Conservation (phyloP, 2,797 vertebrate genomes). For the Paramormyrops hopkinsi region DNA sequence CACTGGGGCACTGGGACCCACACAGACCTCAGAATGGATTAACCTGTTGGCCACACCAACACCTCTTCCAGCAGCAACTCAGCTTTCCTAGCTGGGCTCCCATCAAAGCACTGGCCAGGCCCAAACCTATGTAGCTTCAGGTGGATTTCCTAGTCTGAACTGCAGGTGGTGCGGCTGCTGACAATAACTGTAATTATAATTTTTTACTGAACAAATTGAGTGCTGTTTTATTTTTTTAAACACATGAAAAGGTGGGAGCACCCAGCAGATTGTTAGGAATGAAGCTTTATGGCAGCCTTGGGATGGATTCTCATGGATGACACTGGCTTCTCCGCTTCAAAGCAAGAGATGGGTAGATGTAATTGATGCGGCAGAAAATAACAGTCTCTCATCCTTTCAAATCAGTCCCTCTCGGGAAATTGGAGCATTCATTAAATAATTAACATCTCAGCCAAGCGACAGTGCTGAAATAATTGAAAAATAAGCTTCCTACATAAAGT, state of each 20-base stretch:
- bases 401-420: not conserved
- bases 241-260: not conserved
- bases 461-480: not conserved
- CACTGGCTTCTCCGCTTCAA: not conserved
- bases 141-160: not conserved
- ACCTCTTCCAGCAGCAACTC: not conserved
- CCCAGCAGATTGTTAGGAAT: not conserved
- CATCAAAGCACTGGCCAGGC: not conserved
- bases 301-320: not conserved
- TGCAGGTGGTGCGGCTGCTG: not conserved
- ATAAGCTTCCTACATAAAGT: not conserved
- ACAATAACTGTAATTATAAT: not conserved
- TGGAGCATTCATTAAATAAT: not conserved
- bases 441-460: not conserved
- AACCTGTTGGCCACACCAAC: not conserved
- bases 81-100: not conserved
- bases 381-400: not conserved
- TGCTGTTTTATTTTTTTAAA: not conserved
- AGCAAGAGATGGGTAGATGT: not conserved
- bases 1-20: not conserved
- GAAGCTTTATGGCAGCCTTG: not conserved
- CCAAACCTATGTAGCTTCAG: not conserved
- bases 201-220: not conserved
- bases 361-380: not conserved
- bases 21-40: not conserved